Evolutionary conservation across 2,113 vertebrate genomes (phyloP).

Genomic region (Oceanodroma tethys): DNA sequence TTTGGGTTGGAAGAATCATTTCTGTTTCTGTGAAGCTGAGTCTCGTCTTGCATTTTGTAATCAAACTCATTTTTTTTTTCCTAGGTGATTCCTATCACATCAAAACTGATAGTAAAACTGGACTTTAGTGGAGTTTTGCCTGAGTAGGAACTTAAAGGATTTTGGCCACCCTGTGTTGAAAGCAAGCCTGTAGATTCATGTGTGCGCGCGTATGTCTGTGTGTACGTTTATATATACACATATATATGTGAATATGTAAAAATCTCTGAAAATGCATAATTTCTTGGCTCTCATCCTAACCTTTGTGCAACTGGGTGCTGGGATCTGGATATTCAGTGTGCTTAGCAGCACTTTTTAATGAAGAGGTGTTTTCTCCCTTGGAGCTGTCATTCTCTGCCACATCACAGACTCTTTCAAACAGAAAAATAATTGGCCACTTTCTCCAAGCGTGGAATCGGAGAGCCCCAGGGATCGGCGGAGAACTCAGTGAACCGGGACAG

Average conservation of each 20-base stretch:
- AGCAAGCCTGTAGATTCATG: neutral
- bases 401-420: slow-evolving; percentile 82
- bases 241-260: neutral
- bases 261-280: neutral
- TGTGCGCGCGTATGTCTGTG: neutral
- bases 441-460: slow-evolving; percentile 31
- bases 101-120: neutral
- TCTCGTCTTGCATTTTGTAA: neutral
- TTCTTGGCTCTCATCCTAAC: slow-evolving; percentile 24
- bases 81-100: neutral
- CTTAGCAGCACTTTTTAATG: slow-evolving; percentile 73
- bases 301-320: slow-evolving; percentile 30
- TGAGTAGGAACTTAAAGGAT: neutral
- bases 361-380: slow-evolving; percentile 67
- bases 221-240: neutral
- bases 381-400: slow-evolving; percentile 75
- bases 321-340: slow-evolving; percentile 29
- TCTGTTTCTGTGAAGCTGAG: neutral
- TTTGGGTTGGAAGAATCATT: too few species aligned
- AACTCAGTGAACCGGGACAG: slow-evolving; percentile 46
- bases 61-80: neutral
- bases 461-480: slow-evolving; percentile 61
- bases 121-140: neutral
- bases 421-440: slow-evolving; percentile 85
- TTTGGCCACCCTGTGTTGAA: neutral